These are phyloP conservation scores for Daphoenositta chrysoptera DNA, from an alignment of 2,113 vertebrate genomes.

Conservation along the genomic window DNA sequence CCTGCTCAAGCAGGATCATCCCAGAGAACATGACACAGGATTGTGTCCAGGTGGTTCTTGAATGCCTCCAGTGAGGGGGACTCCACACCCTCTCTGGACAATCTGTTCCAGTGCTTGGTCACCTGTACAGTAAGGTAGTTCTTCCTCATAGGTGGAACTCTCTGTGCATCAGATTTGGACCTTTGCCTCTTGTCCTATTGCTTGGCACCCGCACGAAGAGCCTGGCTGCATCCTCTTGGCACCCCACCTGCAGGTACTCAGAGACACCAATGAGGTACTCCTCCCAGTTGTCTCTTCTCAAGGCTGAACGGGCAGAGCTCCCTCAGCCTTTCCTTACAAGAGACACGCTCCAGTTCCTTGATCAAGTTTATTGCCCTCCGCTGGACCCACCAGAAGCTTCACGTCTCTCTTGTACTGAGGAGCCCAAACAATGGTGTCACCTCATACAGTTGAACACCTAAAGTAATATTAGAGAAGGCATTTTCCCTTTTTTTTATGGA, in stretches of 20 bases:
- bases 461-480: neutral
- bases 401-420: neutral
- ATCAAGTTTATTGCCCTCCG: rapidly evolving
- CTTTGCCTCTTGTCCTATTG: neutral
- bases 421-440: neutral
- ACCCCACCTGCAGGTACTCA: neutral
- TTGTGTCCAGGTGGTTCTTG: neutral
- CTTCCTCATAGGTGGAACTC: neutral
- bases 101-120: neutral
- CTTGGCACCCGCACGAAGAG: neutral
- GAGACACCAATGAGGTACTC: neutral
- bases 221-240: neutral
- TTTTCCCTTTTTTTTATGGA: neutral
- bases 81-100: neutral
- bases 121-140: neutral
- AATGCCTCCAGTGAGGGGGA: neutral
- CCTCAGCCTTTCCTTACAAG: neutral
- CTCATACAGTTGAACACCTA: neutral
- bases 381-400: neutral
- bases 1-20: neutral
- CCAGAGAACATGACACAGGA: neutral
- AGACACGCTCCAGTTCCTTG: neutral
- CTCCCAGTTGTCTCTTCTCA: neutral
- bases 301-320: neutral
- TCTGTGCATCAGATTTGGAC: neutral